These are phyloP conservation scores for Pseudococcus jackbeardsleyi DNA, from an alignment of 2,888 invertebrate species.

Conservation along the genomic window DNA sequence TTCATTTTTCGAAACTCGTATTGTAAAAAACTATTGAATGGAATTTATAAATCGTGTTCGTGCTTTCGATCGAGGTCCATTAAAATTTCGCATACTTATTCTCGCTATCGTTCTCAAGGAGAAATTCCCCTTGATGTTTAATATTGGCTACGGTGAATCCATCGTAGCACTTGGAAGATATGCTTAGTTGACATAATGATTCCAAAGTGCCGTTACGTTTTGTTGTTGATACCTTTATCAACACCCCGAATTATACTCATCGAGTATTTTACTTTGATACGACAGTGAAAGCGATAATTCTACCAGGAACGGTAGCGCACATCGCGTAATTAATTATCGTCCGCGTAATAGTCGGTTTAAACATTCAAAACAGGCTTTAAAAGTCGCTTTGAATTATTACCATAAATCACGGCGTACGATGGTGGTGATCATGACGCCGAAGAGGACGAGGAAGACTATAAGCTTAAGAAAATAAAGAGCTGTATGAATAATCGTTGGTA, in stretches of 20 bases:
- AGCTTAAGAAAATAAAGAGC: not conserved
- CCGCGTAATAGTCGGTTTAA: slow-evolving; percentile 6
- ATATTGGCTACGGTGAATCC: not conserved
- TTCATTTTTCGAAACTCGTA: not conserved
- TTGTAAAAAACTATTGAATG: not conserved
- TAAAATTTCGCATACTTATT: not conserved
- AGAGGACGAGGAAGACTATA: not conserved
- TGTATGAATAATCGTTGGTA: not conserved
- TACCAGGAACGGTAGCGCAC: slow-evolving; percentile 29
- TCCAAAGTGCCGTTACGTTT: slow-evolving; percentile 5
- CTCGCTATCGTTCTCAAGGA: not conserved
- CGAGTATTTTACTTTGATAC: slow-evolving; percentile 14
- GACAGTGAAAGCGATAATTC: slow-evolving; percentile 52
- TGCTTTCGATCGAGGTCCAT: not conserved
- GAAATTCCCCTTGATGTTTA: slow-evolving; percentile 5
- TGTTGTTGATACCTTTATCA: slow-evolving; percentile 17
- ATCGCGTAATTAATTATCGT: slow-evolving; percentile 44
- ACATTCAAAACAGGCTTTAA: not conserved
- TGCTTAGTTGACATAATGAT: slow-evolving; percentile 41
- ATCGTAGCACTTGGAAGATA: not conserved
- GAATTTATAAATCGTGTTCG: not conserved
- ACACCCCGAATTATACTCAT: slow-evolving; percentile 47
- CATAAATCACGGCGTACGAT: not conserved
- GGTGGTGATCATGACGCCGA: not conserved
- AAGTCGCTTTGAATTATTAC: not conserved